Evolutionary conservation across 2,797 vertebrate species (phyloP).

Genomic region (Synaphobranchus kaupii): DNA sequence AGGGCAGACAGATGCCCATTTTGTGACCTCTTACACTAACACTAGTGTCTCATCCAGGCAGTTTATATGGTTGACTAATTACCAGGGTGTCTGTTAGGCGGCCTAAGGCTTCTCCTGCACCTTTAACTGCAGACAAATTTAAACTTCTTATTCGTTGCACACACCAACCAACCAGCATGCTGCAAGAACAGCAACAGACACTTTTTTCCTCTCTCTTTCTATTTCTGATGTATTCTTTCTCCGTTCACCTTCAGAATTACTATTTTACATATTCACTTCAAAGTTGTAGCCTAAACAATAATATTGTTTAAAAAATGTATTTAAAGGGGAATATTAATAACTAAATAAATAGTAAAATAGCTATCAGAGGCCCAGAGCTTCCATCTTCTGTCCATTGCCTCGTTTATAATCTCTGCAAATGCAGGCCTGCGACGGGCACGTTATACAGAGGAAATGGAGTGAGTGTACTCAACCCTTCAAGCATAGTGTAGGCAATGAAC

Average conservation of each 20-base stretch:
- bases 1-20: not conserved
- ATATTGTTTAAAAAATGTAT: not conserved
- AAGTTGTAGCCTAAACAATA: not conserved
- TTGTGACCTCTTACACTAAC: not conserved
- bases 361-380: not conserved
- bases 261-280: too few relatives aligned
- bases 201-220: too few relatives aligned
- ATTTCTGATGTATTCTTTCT: not conserved
- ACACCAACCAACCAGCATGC: not conserved
- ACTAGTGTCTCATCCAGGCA: not conserved
- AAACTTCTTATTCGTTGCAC: not conserved
- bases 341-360: not conserved
- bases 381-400: not conserved
- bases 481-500: not conserved
- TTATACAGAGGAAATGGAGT: not conserved
- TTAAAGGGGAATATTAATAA: not conserved
- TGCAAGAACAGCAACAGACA: not conserved
- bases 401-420: not conserved
- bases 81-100: not conserved
- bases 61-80: not conserved
- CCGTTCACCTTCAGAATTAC: not conserved
- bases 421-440: not conserved
- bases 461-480: not conserved
- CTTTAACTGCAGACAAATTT: not conserved
- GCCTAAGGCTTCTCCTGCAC: not conserved